phyloP scores from a whole-genome alignment of 35 echinoderm and acorn worm genomes.

The Ophiothrix spiculata region DNA sequence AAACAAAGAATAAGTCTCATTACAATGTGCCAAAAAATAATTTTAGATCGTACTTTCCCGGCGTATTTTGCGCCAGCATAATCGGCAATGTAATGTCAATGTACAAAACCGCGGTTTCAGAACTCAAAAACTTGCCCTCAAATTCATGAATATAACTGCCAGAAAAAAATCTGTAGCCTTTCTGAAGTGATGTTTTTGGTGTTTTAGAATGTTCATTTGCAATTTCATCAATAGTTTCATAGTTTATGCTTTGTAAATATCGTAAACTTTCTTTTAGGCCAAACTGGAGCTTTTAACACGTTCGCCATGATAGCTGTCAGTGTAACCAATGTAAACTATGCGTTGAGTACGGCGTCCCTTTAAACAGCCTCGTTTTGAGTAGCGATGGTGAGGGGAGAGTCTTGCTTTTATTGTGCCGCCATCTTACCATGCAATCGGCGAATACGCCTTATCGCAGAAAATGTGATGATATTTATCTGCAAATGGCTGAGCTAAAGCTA shows the following conservation, averaged over 20 bases:
- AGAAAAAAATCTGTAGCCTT: not conserved
- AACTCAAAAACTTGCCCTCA: not conserved
- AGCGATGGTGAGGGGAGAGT: not conserved
- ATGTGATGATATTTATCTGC: too few relatives aligned
- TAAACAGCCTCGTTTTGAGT: not conserved
- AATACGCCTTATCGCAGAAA: too few relatives aligned
- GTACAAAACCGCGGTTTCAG: not conserved
- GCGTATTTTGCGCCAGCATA: not conserved
- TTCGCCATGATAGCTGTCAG: not conserved
- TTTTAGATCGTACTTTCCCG: not conserved
- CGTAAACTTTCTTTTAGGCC: not conserved
- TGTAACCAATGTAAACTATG: not conserved
- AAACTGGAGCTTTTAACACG: not conserved
- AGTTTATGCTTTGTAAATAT: not conserved
- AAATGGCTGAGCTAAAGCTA: too few relatives aligned
- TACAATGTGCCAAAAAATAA: not conserved
- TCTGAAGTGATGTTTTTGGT: not conserved
- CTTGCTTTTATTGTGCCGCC: not conserved
- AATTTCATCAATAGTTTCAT: not conserved
- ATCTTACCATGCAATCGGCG: not conserved
- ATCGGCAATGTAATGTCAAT: not conserved
- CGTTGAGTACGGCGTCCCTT: not conserved
- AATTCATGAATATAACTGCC: not conserved
- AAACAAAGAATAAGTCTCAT: not conserved
- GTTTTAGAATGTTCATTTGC: not conserved